Base-by-base conservation (phyloP, 2,888 invertebrate species). In the Lordiphosa andalusiaca region DNA sequence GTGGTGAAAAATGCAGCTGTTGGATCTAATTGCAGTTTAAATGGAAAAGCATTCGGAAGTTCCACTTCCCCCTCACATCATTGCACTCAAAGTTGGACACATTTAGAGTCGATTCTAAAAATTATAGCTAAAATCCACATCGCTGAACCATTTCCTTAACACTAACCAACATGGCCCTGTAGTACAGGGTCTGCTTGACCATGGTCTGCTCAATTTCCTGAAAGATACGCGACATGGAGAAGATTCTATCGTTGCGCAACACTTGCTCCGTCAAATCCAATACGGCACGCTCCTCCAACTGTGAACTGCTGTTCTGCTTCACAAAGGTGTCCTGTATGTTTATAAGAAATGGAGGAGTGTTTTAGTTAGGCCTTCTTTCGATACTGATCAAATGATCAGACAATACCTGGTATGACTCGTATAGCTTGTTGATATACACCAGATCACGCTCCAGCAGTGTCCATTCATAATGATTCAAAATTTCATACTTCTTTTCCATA, bases 191-290 rank as follows among this genome's bases (percentile, higher is more conserved):
- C 52, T 94, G 93, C 70, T 92, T 91, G 50, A 92, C 91, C 86
- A 94, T 91, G 57, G 92, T 87, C 40, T 92, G 91, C 70, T 92
- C 90, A 37, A 95, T 91, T 60, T 92, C 91, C 49, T 90, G 88
- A 66, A 93, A 90, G 3, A 93, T 91, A 39, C 90, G 90, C 10
- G 92, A 92, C 92, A 73, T 90, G 61, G 87, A 91, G 88, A 78
- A 89, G 51, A 90, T 91, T 0, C 69, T 76, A 46, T 87, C 91
- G 80, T 95, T 94, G 75, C 91, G 90, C 47, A 95, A 88, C 13
- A 95, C 91, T 0, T 92, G 91, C 56, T 93, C 92, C 0, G 93
- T 92, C 64, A 95, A 88, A 87, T 94, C 93, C 53, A 92, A 86
- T 91, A 94, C 91, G 4, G 92, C 91, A 40, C 90, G 90, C 58